Evolutionary conservation across 2,888 invertebrate species (phyloP), one percentile per base, ranked within the genome.

Genomic region (Cataglyphis rosenhaueri): DNA sequence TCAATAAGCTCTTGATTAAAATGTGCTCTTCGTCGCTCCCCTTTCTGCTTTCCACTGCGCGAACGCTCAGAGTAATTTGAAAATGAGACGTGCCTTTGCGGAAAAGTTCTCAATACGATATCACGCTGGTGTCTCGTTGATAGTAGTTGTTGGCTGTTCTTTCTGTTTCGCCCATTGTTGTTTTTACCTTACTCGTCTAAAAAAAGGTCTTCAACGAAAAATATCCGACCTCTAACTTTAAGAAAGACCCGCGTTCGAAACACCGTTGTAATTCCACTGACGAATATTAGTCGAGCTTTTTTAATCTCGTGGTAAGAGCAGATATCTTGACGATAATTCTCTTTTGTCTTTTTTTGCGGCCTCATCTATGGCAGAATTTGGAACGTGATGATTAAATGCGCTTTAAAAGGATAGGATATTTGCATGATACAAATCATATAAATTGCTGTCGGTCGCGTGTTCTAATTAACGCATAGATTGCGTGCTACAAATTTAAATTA

Each of bases 1-100:
- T 91, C 91, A 88, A 92, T 92, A 91, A 91, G 86, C 88, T 89
- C 91, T 92, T 92, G 92, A 92, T 92, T 92, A 92, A 92, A 92
- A 92, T 90, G 87, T 87, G 85, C 90, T 87, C 85, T 79, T 52
- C 66, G 59, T 52, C 83, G 71, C 66, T 15, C 57, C 41, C 21
- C 32, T 52, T 29, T n/a, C 18, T 10, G 12, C 44, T n/a, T 5
- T 21, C 35, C 18, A 57, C 44, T 32, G 38, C 41, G 74, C 55
- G 64, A 52, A 74, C 85, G 76, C 84, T 74, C 84, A 84, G 70
- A 86, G 89, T 91, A 91, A 92, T 92, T 91, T 91, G 90, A 89
- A 91, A 92, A 92, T 91, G 90, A 91, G 89, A 91, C 88, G 88
- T 88, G 74, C 86, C 84, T 89, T 86, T 86, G 84, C 86, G 79